Percentiles rank a stretch among this genome's conserved stretches.
phyloP scores from a whole-genome alignment of 1,140 invertebrate species.

The Calephelis virginiensis region DNA sequence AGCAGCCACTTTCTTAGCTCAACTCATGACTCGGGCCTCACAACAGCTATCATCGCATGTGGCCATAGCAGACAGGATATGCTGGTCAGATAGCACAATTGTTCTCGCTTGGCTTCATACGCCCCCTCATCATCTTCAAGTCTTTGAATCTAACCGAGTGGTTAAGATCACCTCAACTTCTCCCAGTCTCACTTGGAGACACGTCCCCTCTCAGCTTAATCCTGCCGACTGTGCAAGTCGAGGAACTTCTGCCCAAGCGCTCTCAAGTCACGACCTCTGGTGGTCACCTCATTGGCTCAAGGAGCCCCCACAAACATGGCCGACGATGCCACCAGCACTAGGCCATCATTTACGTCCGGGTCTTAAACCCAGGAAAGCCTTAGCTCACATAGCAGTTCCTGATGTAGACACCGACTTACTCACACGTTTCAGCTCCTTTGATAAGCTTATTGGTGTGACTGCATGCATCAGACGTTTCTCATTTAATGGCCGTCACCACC shows the following conservation, averaged over 20 bases:
- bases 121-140: slow-evolving; percentile 20
- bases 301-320: slow-evolving; percentile 20
- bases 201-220: slow-evolving; percentile 27
- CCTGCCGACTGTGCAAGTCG: slow-evolving; percentile 31
- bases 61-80: not conserved
- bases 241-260: slow-evolving; percentile 26
- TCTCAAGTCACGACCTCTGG: slow-evolving; percentile 26
- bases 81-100: slow-evolving; percentile 9
- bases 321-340: slow-evolving; percentile 24
- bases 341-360: slow-evolving; percentile 23
- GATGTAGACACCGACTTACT: slow-evolving; percentile 1
- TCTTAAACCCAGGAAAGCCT: slow-evolving; percentile 12
- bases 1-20: not conserved
- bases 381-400: not conserved
- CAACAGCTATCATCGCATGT: not conserved
- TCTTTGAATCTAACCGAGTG: slow-evolving; percentile 29
- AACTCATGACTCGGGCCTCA: not conserved
- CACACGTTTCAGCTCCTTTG: slow-evolving; percentile 3
- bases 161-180: slow-evolving; percentile 15
- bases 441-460: not conserved
- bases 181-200: slow-evolving; percentile 21
- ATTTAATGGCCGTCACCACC: not conserved
- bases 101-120: not conserved
- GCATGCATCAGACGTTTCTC: slow-evolving; percentile 1
- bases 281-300: slow-evolving; percentile 29